Base-by-base conservation (phyloP, 2,888 invertebrate genomes). In the Mesodorylaimus sp. region DNA sequence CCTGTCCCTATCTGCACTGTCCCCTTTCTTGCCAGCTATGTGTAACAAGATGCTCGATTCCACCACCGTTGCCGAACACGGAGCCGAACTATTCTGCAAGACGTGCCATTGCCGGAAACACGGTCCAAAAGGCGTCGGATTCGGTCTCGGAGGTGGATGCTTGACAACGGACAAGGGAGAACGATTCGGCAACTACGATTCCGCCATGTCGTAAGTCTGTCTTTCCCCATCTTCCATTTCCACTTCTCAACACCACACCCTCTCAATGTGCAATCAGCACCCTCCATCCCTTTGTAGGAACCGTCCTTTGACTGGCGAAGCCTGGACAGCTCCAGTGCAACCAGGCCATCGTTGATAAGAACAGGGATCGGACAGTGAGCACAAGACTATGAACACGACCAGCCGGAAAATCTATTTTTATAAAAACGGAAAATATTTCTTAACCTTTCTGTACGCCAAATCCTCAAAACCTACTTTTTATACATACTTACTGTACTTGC, bases 101-200 rank as follows among this genome's bases (percentile, higher is more conserved):
- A 61, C 77, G 66, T 91, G 91, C 72, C 88, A 91, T 68, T 88
- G 87, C 64, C 87, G 87, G 74, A 87, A 83, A 70, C 88, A 83
- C 80, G 89, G 89, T 62, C 88, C 88, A 48, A 88, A 88, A 68
- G 88, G 89, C 62, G 91, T 91, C 74, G 93, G 93, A 64, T 95
- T 91, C 73, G 95, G 95, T 61, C 86, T 88, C 67, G 95, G 95
- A 64, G 93, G 93, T 66, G 95, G 93, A 59, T 84, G 85, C 73
- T 77, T 93, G 66, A 86, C 84, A 73, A 93, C 86, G 85, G 91
- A 93, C 76, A 73, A 79, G 68, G 91, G 91, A 60, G 79, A 83
- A 56, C 87, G 88, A 68, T 78, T 91, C 67, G 79, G 81, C 32
- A 56, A 56, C 47, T 23, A 36, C 13, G 3, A 10, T 19, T 41